Conservation (phyloP, 2,888 invertebrate genomes). For the Ectobius pallidus region DNA sequence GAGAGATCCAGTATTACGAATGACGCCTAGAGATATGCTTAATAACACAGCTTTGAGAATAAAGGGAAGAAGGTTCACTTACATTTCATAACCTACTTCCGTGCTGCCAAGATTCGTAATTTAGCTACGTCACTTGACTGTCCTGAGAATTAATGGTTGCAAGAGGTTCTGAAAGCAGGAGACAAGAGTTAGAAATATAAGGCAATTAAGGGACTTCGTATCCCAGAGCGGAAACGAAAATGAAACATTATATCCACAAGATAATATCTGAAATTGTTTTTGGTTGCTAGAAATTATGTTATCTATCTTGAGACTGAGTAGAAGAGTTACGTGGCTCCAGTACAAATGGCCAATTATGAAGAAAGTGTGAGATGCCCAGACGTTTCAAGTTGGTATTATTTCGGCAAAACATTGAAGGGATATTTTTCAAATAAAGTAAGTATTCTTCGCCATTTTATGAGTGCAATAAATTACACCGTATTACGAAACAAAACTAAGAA, state of each 20-base stretch:
- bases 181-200: conserved; percentile 6
- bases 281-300: background rate
- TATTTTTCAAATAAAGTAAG: too few species aligned
- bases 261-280: background rate
- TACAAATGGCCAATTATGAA: too few species aligned
- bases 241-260: background rate
- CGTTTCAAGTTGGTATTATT: too few species aligned
- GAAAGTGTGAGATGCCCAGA: too few species aligned
- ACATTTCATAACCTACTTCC: background rate
- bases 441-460: too few species aligned
- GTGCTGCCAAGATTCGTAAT: background rate
- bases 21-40: too few species aligned
- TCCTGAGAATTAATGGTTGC: background rate
- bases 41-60: too few species aligned
- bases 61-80: background rate
- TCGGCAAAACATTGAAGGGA: too few species aligned
- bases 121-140: background rate
- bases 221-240: background rate
- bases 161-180: background rate
- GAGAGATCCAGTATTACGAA: too few species aligned
- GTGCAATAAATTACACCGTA: too few species aligned
- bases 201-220: background rate
- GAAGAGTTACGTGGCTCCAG: too few species aligned
- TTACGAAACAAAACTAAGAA: too few species aligned
- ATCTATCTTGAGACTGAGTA: background rate